phyloP scores from a whole-genome alignment of 2,113 vertebrate species.

The Microcebus lehilahytsara region DNA sequence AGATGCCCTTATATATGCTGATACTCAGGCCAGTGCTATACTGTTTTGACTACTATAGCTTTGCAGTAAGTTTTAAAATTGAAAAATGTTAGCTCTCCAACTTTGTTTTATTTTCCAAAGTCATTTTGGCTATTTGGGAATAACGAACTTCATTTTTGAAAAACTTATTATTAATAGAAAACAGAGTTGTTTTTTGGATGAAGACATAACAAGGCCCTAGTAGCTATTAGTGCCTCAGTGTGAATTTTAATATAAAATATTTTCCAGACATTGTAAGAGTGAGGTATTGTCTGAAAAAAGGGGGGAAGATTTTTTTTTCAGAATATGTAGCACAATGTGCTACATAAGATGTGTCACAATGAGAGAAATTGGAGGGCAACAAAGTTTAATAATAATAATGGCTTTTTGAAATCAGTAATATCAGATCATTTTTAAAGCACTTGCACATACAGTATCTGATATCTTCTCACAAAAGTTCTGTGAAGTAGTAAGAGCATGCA shows the following conservation, averaged over 20 bases:
- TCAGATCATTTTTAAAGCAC: neutral
- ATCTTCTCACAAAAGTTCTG: neutral
- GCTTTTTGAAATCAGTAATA: neutral
- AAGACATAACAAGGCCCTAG: neutral
- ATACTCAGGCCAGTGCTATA: neutral
- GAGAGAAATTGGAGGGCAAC: neutral
- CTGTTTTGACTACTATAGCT: neutral
- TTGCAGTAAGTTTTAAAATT: neutral
- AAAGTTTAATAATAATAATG: neutral
- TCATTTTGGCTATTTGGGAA: neutral
- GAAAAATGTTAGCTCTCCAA: neutral
- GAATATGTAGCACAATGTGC: neutral
- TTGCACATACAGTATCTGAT: neutral
- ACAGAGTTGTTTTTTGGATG: neutral
- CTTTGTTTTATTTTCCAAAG: neutral
- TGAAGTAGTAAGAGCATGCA: neutral
- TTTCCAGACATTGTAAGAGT: neutral
- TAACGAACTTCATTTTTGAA: neutral
- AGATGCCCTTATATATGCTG: neutral
- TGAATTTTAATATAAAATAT: conserved; percentile 31
- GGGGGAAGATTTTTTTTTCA: neutral
- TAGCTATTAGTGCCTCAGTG: neutral
- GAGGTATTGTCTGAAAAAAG: neutral
- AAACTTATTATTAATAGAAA: neutral
- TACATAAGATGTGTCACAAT: neutral